A percentile compares a stretch with the other conserved stretches of the same genome.
phyloP scores from a whole-genome alignment of 2,888 invertebrate species.

The Leuctra nigra region DNA sequence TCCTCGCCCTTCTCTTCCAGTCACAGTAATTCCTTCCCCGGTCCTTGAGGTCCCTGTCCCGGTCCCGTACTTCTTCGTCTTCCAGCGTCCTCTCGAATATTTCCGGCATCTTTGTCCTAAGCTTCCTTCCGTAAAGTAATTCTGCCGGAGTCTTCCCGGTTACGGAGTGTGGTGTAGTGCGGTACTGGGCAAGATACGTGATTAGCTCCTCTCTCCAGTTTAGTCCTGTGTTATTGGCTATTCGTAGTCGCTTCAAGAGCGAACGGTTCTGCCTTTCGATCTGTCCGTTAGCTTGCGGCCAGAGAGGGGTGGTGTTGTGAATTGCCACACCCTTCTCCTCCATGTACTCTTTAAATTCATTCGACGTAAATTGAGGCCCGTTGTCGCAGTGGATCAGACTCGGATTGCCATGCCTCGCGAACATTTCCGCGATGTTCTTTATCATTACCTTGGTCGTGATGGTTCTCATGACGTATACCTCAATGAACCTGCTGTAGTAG shows the following conservation, averaged over 20 bases:
- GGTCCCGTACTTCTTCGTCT: neutral
- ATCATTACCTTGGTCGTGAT: neutral
- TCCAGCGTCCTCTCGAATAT: neutral
- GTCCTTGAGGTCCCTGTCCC: neutral
- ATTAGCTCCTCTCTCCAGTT: neutral
- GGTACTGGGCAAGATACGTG: neutral
- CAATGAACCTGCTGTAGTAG: neutral
- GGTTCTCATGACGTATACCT: constrained; percentile 5
- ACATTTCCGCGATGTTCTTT: neutral
- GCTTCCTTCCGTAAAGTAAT: neutral
- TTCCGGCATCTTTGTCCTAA: neutral
- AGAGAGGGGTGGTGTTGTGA: neutral
- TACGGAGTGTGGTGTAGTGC: neutral
- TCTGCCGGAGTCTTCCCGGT: neutral
- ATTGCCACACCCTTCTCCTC: neutral
- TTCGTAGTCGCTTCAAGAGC: neutral
- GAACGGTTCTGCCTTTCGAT: neutral
- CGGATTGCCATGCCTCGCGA: neutral
- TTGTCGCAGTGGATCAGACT: neutral
- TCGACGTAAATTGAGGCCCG: neutral
- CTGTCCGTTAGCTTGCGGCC: neutral
- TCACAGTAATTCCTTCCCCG: neutral
- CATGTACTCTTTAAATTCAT: neutral
- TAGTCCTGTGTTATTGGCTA: neutral
- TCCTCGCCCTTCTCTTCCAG: neutral